Conservation (phyloP, 1,140 invertebrate genomes). For the Agrilus planipennis region DNA sequence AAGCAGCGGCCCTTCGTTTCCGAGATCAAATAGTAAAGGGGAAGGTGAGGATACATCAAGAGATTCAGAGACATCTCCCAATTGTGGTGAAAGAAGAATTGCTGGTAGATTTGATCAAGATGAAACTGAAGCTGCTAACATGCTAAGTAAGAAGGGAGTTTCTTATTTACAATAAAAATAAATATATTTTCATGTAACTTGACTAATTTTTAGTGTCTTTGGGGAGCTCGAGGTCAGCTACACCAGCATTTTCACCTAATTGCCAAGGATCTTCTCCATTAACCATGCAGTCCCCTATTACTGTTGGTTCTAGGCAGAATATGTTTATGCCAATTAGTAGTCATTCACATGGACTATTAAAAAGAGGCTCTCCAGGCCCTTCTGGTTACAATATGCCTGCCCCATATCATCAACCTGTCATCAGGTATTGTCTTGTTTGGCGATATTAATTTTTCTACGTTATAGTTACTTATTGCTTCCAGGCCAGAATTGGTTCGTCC, state of each 20-base stretch:
- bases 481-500: constrained; percentile 47
- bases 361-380: constrained; percentile 24
- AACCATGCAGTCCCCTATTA: constrained; percentile 53
- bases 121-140: constrained; percentile 92
- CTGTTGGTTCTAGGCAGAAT: constrained; percentile 53
- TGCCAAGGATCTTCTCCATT: constrained; percentile 53
- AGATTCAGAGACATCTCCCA: constrained; percentile 79
- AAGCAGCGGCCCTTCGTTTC: constrained; percentile 26
- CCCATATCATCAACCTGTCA: constrained; percentile 43
- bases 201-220: constrained; percentile 81
- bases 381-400: constrained; percentile 8
- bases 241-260: constrained; percentile 72
- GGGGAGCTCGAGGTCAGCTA: constrained; percentile 80
- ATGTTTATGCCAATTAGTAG: constrained; percentile 78
- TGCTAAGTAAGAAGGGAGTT: constrained; percentile 66
- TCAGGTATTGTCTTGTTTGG: constrained; percentile 37
- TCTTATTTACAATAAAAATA: no score
- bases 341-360: constrained; percentile 33
- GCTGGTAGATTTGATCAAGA: constrained; percentile 77
- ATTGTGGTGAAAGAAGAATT: constrained; percentile 55
- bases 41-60: constrained; percentile 84
- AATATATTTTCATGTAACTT: no score
- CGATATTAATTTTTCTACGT: background rate
- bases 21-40: constrained; percentile 41
- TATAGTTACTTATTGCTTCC: constrained; percentile 9